phyloP scores from a whole-genome alignment of 2,797 vertebrate genomes.

The Cichlasoma orientale region DNA sequence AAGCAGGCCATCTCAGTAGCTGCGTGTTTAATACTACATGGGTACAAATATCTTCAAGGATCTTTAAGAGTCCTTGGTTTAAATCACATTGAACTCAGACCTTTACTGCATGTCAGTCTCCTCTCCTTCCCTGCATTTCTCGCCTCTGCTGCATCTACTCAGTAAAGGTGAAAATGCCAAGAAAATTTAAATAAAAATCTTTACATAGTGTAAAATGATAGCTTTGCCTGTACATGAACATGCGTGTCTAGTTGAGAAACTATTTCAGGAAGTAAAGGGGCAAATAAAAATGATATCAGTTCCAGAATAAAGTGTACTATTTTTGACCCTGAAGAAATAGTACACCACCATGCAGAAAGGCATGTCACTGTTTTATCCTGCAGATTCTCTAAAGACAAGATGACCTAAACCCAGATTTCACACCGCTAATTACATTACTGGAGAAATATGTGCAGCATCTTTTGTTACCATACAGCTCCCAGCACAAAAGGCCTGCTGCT shows the following conservation, averaged over 20 bases:
- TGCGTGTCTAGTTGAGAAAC: not conserved
- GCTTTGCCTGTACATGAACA: not conserved
- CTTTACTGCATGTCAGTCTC: not conserved
- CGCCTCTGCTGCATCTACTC: not conserved
- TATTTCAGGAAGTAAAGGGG: not conserved
- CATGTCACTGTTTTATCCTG: not conserved
- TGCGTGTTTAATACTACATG: not conserved
- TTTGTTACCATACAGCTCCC: not conserved
- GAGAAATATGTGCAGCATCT: not conserved
- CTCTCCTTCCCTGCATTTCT: not conserved
- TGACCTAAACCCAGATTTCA: constrained; percentile 9
- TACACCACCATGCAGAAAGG: not conserved
- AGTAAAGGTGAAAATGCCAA: constrained; percentile 1
- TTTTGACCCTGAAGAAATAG: not conserved
- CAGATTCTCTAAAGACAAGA: constrained; percentile 4
- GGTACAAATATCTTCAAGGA: not conserved
- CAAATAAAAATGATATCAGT: not conserved
- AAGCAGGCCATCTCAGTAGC: not conserved
- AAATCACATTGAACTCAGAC: not conserved
- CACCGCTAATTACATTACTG: not conserved
- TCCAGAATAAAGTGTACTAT: not conserved
- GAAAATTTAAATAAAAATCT: not conserved
- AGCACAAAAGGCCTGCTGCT: not conserved
- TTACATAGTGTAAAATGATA: not conserved
- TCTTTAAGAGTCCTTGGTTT: not conserved